Evolutionary conservation across 2,797 vertebrate genomes (phyloP).

Genomic region (Paedocypris micromegethes): DNA sequence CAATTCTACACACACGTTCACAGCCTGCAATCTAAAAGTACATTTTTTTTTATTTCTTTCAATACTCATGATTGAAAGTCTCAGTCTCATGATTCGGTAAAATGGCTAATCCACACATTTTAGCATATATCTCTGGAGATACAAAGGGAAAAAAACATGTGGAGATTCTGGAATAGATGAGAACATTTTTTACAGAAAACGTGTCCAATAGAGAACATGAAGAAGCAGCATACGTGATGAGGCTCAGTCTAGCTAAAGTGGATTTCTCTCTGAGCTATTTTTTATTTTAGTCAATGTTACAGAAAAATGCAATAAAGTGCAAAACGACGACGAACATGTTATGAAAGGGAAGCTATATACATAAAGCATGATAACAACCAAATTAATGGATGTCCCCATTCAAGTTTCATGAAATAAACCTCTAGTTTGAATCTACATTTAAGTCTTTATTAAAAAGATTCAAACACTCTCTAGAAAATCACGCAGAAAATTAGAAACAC

Average conservation of each 20-base stretch:
- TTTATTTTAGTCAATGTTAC: constrained; percentile 54
- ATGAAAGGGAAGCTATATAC: constrained; percentile 58
- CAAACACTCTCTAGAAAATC: constrained; percentile 49
- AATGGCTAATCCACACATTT: constrained; percentile 31
- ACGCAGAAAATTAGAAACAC: constrained; percentile 1
- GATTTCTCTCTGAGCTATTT: constrained; percentile 56
- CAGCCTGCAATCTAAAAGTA: no score
- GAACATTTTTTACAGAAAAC: constrained; percentile 31
- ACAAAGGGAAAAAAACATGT: constrained; percentile 48
- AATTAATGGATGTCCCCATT: constrained; percentile 69
- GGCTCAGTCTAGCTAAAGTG: constrained; percentile 52
- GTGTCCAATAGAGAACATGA: constrained; percentile 54
- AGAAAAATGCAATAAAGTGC: constrained; percentile 53
- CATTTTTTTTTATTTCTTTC: no score
- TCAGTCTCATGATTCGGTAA: constrained; percentile 41
- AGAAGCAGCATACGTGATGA: constrained; percentile 56
- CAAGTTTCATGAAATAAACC: constrained; percentile 67
- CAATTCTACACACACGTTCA: no score
- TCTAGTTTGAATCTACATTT: constrained; percentile 54
- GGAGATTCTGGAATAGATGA: constrained; percentile 39
- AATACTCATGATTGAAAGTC: no score
- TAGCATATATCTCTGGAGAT: constrained; percentile 36
- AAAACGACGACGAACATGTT: constrained; percentile 46
- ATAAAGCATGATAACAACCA: constrained; percentile 69
- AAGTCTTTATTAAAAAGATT: constrained; percentile 45